Evolutionary conservation across 2,888 invertebrate genomes (phyloP), one percentile per base, ranked within the genome.

Genomic region (Athalia cordata): DNA sequence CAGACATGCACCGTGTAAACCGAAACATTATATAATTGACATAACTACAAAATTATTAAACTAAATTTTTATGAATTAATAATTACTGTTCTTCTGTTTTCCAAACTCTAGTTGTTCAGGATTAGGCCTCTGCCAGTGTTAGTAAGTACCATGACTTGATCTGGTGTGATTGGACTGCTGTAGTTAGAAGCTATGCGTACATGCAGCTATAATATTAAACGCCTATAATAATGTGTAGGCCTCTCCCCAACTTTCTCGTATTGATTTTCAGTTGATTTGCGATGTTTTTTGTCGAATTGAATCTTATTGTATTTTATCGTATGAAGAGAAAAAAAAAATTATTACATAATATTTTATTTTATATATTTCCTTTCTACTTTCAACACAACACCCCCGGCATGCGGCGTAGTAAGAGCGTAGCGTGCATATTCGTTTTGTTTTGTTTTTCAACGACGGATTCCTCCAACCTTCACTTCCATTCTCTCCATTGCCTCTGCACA

Each of bases 91-190:
- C 86, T 90, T 91, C 90, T 91, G 91, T 91, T 91, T 91, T 91
- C 90, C 90, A 89, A 91, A 92, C 91, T 94, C 93, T 94, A 97
- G 97, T 96, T 97, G 94, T 97, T 97, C 97, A 96, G 97, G 97
- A 97, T 97, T 94, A 97, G 96, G 95, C 97, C 97, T 93, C 96
- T 97, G 93, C 97, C 97, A 94, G 97, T 97, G 93, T 95, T 97
- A 95, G 97, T 97, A 97, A 97, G 97, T 97, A 97, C 92, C 90
- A 89, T 89, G 89, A 90, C 90, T 91, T 90, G 90, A 90, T 91
- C 90, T 90, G 90, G 90, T 91, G 90, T 90, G 90, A 89, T 91
- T 90, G 88, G 89, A 90, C 90, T 90, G 90, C 90, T 89, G 90
- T 90, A 90, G 90, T 90, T 90, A 90, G 90, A 89, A 88, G 86